Percentiles rank a stretch among this genome's conserved stretches.
phyloP scores from a whole-genome alignment of 2,113 vertebrate species.

The Muntiacus reevesi region DNA sequence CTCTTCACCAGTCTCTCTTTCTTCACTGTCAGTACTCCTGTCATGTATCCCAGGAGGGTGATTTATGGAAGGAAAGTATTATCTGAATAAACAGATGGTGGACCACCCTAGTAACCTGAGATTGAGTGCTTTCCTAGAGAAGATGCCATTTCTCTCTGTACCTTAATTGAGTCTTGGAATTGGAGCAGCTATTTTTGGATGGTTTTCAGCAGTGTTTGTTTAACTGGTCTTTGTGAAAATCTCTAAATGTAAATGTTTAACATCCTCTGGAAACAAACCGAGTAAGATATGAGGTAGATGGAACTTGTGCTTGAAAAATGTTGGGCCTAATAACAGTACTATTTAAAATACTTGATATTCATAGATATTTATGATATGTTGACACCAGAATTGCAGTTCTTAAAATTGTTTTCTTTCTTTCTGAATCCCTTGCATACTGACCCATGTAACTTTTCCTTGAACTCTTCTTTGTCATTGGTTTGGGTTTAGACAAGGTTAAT shows the following conservation, averaged over 20 bases:
- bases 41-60: neutral
- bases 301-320: neutral
- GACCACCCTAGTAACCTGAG: neutral
- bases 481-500: slow-evolving; percentile 34
- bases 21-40: neutral
- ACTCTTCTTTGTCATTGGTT: slow-evolving; percentile 19
- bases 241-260: slow-evolving; percentile 28
- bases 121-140: neutral
- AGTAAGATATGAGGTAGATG: slow-evolving; percentile 20
- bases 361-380: neutral
- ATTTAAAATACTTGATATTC: neutral
- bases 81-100: slow-evolving; percentile 17
- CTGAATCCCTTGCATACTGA: neutral
- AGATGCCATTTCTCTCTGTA: neutral
- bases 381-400: neutral
- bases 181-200: neutral
- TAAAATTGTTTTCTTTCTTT: slow-evolving; percentile 32
- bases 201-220: slow-evolving; percentile 23
- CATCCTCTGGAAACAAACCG: slow-evolving; percentile 22
- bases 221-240: slow-evolving; percentile 43
- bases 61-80: slow-evolving; percentile 22
- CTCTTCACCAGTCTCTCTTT: neutral
- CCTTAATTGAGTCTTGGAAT: neutral
- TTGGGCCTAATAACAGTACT: neutral
- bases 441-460: neutral